Evolutionary conservation across 2,797 vertebrate species (phyloP).

Genomic region (Brachyrhaphis roseni): DNA sequence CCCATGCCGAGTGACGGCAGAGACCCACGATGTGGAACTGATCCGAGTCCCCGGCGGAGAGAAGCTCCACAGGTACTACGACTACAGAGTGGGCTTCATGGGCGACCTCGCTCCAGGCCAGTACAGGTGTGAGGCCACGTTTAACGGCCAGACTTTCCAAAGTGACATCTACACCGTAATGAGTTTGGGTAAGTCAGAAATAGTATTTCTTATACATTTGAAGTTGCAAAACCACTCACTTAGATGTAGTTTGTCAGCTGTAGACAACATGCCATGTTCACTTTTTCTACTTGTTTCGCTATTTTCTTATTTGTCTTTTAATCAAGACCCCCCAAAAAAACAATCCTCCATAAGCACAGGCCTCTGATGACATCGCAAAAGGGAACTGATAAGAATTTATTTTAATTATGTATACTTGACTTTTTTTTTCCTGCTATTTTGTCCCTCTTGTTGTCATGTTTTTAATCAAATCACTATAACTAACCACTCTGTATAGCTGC

Average conservation of each 20-base stretch:
- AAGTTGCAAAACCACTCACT: neutral
- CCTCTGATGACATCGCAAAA: neutral
- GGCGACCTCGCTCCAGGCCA: constrained; percentile 79
- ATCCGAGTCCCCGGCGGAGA: constrained; percentile 70
- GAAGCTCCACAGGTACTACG: constrained; percentile 77
- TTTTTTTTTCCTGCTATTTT: neutral
- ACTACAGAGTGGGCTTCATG: constrained; percentile 88
- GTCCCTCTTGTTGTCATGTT: neutral
- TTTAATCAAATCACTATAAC: neutral
- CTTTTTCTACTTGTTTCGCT: neutral
- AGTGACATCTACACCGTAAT: constrained; percentile 86
- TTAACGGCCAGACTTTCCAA: constrained; percentile 70
- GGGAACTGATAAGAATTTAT: neutral
- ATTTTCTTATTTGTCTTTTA: neutral
- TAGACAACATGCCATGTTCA: neutral
- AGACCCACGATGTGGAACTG: constrained; percentile 82
- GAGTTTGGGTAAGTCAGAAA: constrained; percentile 73
- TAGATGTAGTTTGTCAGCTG: neutral
- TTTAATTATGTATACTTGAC: neutral
- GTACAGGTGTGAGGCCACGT: constrained; percentile 86
- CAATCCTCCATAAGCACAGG: neutral
- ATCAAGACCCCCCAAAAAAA: neutral
- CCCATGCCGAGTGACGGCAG: constrained; percentile 89
- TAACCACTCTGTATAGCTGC: neutral
- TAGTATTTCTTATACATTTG: neutral